phyloP scores from a whole-genome alignment of 2,113 vertebrate species.

The Ornithorhynchus anatinus region DNA sequence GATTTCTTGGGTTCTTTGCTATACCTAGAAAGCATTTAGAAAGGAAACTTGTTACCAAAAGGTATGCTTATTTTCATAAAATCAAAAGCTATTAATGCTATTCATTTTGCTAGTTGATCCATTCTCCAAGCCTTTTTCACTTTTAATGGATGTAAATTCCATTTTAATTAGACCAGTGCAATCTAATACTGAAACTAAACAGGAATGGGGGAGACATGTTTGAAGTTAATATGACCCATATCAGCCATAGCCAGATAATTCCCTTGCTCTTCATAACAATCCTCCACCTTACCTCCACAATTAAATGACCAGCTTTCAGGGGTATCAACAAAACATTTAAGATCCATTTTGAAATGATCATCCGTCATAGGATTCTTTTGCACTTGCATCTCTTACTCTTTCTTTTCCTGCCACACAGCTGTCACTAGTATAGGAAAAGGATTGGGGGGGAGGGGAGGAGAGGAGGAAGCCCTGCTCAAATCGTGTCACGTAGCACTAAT shows the following conservation, averaged over 20 bases:
- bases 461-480: conserved; percentile 84
- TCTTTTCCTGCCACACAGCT: conserved; percentile 83
- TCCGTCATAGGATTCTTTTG: conserved; percentile 57
- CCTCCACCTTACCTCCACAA: conserved; percentile 46
- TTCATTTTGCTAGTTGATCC: conserved; percentile 44
- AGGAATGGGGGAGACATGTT: conserved; percentile 45
- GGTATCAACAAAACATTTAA: conserved; percentile 61
- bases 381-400: conserved; percentile 63
- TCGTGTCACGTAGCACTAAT: conserved; percentile 98
- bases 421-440: conserved; percentile 79
- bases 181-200: conserved; percentile 59
- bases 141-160: conserved; percentile 67
- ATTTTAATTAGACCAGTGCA: conserved; percentile 71
- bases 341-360: conserved; percentile 52
- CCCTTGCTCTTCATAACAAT: conserved; percentile 46
- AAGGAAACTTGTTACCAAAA: conserved; percentile 4
- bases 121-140: conserved; percentile 61
- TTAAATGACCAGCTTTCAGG: conserved; percentile 55
- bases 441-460: conserved; percentile 64
- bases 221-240: conserved; percentile 64
- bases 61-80: conserved; percentile 16
- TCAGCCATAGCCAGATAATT: conserved; percentile 67
- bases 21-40: background rate
- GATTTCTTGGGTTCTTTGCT: background rate
- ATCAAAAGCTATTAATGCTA: conserved; percentile 34